Percentiles rank a stretch among this genome's conserved stretches.
Conservation (phyloP, 1,140 invertebrate species). For the Drosophila nebulosa region DNA sequence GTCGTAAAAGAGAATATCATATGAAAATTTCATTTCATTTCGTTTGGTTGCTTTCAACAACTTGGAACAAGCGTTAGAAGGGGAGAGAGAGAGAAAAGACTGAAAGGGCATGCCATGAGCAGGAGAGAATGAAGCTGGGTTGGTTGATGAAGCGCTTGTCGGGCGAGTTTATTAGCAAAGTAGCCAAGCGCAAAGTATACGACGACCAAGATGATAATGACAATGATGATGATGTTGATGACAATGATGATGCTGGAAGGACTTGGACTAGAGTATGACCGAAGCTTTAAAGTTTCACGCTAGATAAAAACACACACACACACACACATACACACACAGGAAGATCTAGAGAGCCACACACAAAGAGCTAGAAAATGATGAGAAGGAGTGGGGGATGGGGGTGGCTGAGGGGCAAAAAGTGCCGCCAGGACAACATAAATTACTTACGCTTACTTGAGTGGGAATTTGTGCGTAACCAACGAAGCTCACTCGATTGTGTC, state of each 20-base stretch:
- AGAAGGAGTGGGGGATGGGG: too few species aligned
- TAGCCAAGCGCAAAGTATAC: conserved; percentile 73
- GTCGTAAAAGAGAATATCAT: conserved; percentile 76
- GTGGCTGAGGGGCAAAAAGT: conserved; percentile 24
- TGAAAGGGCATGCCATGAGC: not conserved
- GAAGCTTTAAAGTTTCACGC: conserved; percentile 71
- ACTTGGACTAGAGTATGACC: conserved; percentile 35
- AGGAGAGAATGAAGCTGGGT: conserved; percentile 16
- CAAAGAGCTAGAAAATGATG: not conserved
- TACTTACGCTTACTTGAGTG: conserved; percentile 80
- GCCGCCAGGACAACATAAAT: conserved; percentile 80
- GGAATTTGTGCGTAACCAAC: conserved; percentile 80
- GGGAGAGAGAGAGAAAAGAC: not conserved
- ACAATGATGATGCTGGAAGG: conserved; percentile 12
- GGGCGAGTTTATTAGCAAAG: conserved; percentile 73
- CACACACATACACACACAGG: not conserved
- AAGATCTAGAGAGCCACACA: not conserved
- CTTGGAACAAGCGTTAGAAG: not conserved
- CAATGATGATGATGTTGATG: conserved; percentile 19
- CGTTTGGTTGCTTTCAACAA: conserved; percentile 63
- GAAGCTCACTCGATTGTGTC: conserved; percentile 77
- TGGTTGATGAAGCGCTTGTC: conserved; percentile 58
- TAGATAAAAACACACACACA: conserved; percentile 67
- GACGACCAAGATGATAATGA: conserved; percentile 41
- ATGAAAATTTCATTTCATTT: conserved; percentile 79